Conservation (phyloP, 2,888 invertebrate genomes). For the Cerastis rubricosa region DNA sequence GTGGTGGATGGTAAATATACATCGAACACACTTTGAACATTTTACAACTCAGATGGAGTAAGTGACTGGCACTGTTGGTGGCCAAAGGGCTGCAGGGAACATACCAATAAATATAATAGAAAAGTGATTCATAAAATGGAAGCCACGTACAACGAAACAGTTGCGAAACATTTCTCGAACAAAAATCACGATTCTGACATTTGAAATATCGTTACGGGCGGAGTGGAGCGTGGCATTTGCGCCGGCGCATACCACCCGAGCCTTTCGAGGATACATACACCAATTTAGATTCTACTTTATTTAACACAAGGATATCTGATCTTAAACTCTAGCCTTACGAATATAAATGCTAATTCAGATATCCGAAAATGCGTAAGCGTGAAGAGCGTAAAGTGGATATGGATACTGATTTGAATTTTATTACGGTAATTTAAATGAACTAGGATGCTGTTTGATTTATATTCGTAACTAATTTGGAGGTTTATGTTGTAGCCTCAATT, state of each 20-base stretch:
- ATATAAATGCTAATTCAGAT: slow-evolving; percentile 45
- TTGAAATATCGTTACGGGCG: slow-evolving; percentile 85
- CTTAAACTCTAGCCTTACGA: slow-evolving; percentile 26
- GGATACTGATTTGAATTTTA: slow-evolving; percentile 56
- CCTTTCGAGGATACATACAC: slow-evolving; percentile 71
- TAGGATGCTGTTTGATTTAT: slow-evolving; percentile 41
- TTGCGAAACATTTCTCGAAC: slow-evolving; percentile 86
- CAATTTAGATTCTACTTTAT: slow-evolving; percentile 56
- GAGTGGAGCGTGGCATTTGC: slow-evolving; percentile 86
- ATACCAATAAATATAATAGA: slow-evolving; percentile 28
- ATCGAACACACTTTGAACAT: too few relatives aligned
- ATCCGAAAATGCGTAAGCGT: background rate
- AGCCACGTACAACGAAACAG: slow-evolving; percentile 61
- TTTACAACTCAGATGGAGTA: background rate
- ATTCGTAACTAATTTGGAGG: slow-evolving; percentile 43
- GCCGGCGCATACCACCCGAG: slow-evolving; percentile 80
- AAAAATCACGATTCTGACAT: slow-evolving; percentile 90
- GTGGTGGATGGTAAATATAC: background rate
- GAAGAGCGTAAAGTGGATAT: slow-evolving; percentile 37
- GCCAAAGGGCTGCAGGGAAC: slow-evolving; percentile 10
- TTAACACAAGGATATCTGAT: slow-evolving; percentile 41
- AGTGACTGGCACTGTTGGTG: slow-evolving; percentile 4
- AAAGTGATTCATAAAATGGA: slow-evolving; percentile 60
- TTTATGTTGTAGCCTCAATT: slow-evolving; percentile 33
- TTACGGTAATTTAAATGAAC: slow-evolving; percentile 57